Base-by-base conservation (phyloP, 2,888 invertebrate species). In the Glomeris marginata region DNA sequence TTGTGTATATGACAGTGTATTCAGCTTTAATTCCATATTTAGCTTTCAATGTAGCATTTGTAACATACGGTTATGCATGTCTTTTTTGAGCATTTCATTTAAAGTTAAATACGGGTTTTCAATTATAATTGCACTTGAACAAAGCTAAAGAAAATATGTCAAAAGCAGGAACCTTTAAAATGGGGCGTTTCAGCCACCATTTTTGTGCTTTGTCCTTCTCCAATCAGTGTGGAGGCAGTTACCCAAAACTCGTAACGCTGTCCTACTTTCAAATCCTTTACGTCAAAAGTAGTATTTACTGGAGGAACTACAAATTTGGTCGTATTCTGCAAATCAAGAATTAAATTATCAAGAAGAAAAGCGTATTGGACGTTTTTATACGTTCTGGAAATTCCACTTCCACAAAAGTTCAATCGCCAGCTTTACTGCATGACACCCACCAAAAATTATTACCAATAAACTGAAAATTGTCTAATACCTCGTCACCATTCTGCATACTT, bases 231-330 rank as follows among this genome's bases (percentile, higher is more conserved):
- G 18, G 72, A 74, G 1, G 77, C 77, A 1, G 76, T 72, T 2
- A 77, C 73, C 71, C 76, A 74, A 49, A 77, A 73, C 58, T 75
- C 74, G 58, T 77, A 77, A 16, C 73, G 70, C 56, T 74, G 72
- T 38, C 71, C 67, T 41, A 65, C 64, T 52, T 71, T 72, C 50
- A 77, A 61, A 48, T 73, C 72, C 35, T 45, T 46, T 18, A 45
- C 50, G 59, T 60, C 41, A 47, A 38, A 50, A 5, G 58, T 57
- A 5, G 54, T 53, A 34, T 57, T 54, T n/a, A 46, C 53, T n/a
- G 62, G 55, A 4, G 60, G 50, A 33, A 64, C 54, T 33, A 41
- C 49, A 41, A 54, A 52, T 37, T 55, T 54, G 44, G 55, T 55
- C 41, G 54, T 55, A 53, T 57, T 57, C 57, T 57, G 44, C 3